Evolutionary conservation across 2,888 invertebrate genomes (phyloP).

Genomic region (Phytoseiulus persimilis): DNA sequence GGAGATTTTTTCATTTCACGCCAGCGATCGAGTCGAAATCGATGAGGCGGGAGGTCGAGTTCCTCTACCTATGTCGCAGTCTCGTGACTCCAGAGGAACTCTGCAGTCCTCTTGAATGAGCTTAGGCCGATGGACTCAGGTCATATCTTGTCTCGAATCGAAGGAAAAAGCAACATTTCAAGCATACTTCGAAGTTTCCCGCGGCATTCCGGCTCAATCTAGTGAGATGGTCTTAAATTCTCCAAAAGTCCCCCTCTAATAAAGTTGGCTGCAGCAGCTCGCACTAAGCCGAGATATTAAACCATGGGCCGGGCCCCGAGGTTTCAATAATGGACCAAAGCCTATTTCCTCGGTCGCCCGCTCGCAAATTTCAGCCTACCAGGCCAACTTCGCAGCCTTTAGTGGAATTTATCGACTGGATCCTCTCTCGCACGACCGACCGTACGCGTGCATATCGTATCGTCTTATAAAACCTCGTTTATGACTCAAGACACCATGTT

Average conservation of each 20-base stretch:
- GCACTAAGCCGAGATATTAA: neutral
- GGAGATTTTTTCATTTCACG: too few species aligned
- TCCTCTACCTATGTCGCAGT: too few species aligned
- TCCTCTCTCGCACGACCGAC: neutral
- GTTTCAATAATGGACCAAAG: neutral
- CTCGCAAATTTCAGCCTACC: neutral
- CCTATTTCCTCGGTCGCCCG: neutral
- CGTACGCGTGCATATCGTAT: neutral
- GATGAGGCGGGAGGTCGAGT: too few species aligned
- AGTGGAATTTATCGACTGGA: neutral
- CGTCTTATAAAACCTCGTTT: conserved; percentile 5
- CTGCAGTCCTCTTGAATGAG: too few species aligned
- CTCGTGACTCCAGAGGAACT: too few species aligned
- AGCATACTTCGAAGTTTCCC: neutral
- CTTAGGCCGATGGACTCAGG: too few species aligned
- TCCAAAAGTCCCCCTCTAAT: neutral
- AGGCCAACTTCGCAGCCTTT: neutral
- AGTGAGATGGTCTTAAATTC: neutral
- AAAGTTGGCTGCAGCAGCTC: neutral
- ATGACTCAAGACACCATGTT: neutral
- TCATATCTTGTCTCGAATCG: too few species aligned
- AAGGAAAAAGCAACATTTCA: neutral
- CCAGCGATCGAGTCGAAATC: too few species aligned
- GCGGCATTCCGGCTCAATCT: neutral
- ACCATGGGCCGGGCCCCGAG: neutral